Evolutionary conservation across 1,140 invertebrate species (phyloP).

Genomic region (Steinernema khuongi): DNA sequence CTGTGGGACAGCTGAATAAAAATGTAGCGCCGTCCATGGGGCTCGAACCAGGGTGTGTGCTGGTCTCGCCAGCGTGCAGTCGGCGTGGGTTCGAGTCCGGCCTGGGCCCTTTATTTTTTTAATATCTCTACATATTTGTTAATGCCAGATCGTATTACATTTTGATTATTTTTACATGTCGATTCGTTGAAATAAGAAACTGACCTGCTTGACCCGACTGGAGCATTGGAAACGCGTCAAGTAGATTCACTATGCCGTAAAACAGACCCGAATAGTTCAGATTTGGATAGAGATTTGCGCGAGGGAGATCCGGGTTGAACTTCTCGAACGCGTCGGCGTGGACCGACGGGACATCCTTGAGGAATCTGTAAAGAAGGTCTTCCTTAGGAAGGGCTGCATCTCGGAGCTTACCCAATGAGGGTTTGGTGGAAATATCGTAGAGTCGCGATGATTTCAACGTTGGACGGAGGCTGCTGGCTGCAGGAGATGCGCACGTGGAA

Average conservation of each 20-base stretch:
- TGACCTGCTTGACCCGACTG: conserved; percentile 61
- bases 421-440: conserved; percentile 96
- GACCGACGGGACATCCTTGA: conserved; percentile 51
- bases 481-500: conserved; percentile 85
- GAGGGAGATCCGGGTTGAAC: conserved; percentile 41
- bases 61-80: no score
- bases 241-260: conserved; percentile 61
- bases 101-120: no score
- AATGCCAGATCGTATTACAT: no score
- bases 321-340: conserved; percentile 42
- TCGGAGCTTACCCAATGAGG: conserved; percentile 74
- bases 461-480: conserved; percentile 83
- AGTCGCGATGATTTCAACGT: conserved; percentile 89
- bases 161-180: background rate
- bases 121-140: no score
- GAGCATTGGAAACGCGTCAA: conserved; percentile 62
- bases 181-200: conserved; percentile 13
- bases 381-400: background rate
- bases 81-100: no score
- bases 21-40: no score
- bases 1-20: no score
- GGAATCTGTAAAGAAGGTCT: conserved; percentile 43
- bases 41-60: no score
- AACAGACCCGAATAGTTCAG: conserved; percentile 58
- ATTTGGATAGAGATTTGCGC: conserved; percentile 51